A percentile compares a stretch with the other conserved stretches of the same genome.
Evolutionary conservation across 2,888 invertebrate genomes (phyloP).

Genomic region (Drosophila emarginata): DNA sequence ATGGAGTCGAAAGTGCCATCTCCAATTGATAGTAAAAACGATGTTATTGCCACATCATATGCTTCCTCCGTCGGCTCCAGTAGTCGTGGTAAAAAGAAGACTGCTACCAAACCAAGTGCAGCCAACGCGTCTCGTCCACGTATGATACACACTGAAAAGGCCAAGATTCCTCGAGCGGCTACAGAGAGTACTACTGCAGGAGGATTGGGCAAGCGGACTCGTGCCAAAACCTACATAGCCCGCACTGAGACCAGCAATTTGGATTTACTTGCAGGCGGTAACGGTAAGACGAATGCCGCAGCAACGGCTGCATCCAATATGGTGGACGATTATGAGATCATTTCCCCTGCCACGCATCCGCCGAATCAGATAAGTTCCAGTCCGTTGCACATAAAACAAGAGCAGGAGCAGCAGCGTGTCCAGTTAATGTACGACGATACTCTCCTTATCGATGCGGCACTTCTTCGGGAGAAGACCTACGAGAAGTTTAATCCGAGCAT

Average conservation of each 20-base stretch:
- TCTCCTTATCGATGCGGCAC: conserved; percentile 74
- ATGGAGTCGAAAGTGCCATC: conserved; percentile 23
- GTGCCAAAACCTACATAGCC: conserved; percentile 84
- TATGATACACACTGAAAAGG: conserved; percentile 90
- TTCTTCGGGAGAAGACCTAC: conserved; percentile 77
- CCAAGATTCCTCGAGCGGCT: conserved; percentile 82
- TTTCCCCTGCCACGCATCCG: conserved; percentile 77
- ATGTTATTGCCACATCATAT: conserved; percentile 3
- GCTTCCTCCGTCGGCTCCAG: conserved; percentile 26
- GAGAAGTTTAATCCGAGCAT: conserved; percentile 81
- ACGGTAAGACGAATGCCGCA: not conserved
- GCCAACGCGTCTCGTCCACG: conserved; percentile 85
- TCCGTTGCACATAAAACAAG: conserved; percentile 78
- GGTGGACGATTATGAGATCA: conserved; percentile 80
- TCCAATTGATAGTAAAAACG: conserved; percentile 24
- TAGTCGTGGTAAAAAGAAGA: conserved; percentile 56
- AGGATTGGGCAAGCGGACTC: conserved; percentile 84
- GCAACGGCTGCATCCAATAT: conserved; percentile 59
- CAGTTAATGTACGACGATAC: conserved; percentile 80
- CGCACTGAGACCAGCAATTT: conserved; percentile 73
- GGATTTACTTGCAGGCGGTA: conserved; percentile 45
- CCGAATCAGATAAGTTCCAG: conserved; percentile 80
- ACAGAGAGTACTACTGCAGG: conserved; percentile 3
- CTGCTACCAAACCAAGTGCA: conserved; percentile 9
- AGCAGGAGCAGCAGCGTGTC: conserved; percentile 65